Evolutionary conservation across 2,888 invertebrate genomes (phyloP), one percentile per base, ranked within the genome.

Genomic region (Bibio marci): DNA sequence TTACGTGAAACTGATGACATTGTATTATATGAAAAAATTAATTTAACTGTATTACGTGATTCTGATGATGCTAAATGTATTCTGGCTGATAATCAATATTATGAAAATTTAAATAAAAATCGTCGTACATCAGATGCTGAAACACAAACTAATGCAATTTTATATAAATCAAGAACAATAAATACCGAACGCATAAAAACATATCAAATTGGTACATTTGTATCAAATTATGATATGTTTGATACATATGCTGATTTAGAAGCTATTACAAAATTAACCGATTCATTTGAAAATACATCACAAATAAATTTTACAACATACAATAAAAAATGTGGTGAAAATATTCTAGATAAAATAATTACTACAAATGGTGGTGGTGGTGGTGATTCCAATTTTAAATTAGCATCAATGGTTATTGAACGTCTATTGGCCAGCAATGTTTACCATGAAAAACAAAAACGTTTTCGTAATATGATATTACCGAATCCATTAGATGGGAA

Each of bases 181-280:
- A 65, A 73, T 25, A 68, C 74, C 1, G 64, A 65, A 2, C 60
- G 66, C 18, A 65, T 67, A 1, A 58, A 62, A 39, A 70, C 67
- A 40, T 65, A 59, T 38, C 71, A 77, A 49, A 66, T 66, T 3
- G 64, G 65, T 2, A 67, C 73, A 0, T 79, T 76, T 52, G 81
- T 80, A 0, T 80, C 80, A 1, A 66, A 74, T 50, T 85, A 80
- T 71, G 79, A 82, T 48, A 80, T 83, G 73, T 72, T 73, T 49
- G 83, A 83, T 50, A 77, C 76, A 0, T 79, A 73, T 47, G 62
- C 64, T 6, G 59, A 59, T 35, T 49, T 70, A 25, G 62, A 63
- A n/a, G 50, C 51, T 43, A 36, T 33, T 8, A 53, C 55, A 30
- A 45, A 44, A 12, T 54, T 51, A 26, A 46, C 58, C 1, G 49